Conservation (phyloP, 2,888 invertebrate genomes). For the Ennomos quercinarius region DNA sequence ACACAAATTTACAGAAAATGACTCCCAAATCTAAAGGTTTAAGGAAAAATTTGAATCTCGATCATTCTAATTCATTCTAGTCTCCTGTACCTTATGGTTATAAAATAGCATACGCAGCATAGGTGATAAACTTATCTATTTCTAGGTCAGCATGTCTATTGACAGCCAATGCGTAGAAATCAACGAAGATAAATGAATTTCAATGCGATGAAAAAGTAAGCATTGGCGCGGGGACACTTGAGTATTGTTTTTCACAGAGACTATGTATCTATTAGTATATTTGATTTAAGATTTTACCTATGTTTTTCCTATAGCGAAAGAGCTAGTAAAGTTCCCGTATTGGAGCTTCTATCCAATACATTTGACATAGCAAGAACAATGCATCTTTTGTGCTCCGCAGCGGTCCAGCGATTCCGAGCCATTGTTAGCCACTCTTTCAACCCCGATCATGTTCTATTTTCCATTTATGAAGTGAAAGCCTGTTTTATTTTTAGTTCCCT, state of each 20-base stretch:
- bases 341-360: conserved; percentile 72
- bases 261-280: too few relatives aligned
- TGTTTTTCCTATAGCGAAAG: conserved; percentile 50
- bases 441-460: conserved; percentile 74
- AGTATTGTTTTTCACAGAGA: too few relatives aligned
- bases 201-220: too few relatives aligned
- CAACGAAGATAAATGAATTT: background rate
- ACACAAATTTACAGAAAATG: too few relatives aligned
- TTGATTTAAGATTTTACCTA: conserved; percentile 39
- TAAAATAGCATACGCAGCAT: too few relatives aligned
- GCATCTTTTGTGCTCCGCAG: conserved; percentile 70
- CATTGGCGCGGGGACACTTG: too few relatives aligned
- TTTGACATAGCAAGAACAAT: conserved; percentile 80
- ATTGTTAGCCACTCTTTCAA: conserved; percentile 66
- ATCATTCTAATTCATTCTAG: too few relatives aligned
- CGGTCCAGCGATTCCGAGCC: conserved; percentile 66
- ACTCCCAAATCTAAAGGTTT: too few relatives aligned
- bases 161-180: background rate
- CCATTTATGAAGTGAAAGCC: conserved; percentile 65
- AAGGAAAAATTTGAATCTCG: too few relatives aligned
- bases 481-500: conserved; percentile 59
- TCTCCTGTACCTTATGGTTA: too few relatives aligned
- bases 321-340: conserved; percentile 68
- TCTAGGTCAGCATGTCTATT: too few relatives aligned
- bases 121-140: too few relatives aligned